Conservation (phyloP, 2,888 invertebrate genomes). For the Nomada fabriciana region DNA sequence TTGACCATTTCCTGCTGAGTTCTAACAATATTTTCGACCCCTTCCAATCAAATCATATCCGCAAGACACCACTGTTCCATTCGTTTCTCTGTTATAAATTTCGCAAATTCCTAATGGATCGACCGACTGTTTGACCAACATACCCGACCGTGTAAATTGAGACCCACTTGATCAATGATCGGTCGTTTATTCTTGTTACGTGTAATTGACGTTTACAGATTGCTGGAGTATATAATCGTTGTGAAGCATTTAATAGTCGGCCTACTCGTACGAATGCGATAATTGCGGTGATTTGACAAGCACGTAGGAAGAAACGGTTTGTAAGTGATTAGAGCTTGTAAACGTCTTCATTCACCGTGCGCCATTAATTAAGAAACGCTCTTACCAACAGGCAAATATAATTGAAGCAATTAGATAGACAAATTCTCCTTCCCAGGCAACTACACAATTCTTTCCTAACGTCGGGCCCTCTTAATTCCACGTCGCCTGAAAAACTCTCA, state of each 20-base stretch:
- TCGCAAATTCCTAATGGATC: slow-evolving; percentile 11
- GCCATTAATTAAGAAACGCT: slow-evolving; percentile 8
- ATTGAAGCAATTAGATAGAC: not conserved
- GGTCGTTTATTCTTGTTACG: slow-evolving; percentile 40
- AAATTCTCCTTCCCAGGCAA: not conserved
- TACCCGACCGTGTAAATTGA: slow-evolving; percentile 19
- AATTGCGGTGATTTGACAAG: slow-evolving; percentile 13
- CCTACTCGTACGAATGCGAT: slow-evolving; percentile 5
- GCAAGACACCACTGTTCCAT: not conserved
- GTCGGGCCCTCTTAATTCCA: no score
- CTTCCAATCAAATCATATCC: not conserved
- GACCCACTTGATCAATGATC: slow-evolving; percentile 25
- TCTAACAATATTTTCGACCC: not conserved
- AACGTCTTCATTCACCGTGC: slow-evolving; percentile 19
- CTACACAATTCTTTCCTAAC: no score
- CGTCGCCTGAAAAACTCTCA: no score
- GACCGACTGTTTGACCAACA: slow-evolving; percentile 1
- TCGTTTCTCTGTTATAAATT: not conserved
- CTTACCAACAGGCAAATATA: not conserved
- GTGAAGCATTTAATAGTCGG: slow-evolving; percentile 12
- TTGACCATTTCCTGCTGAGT: slow-evolving; percentile 27
- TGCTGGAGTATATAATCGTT: slow-evolving; percentile 19
- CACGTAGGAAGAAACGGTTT: not conserved
- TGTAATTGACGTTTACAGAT: slow-evolving; percentile 28
- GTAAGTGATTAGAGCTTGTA: not conserved